Base-by-base conservation (phyloP, 2,888 invertebrate genomes). In the Diarsia mendica region DNA sequence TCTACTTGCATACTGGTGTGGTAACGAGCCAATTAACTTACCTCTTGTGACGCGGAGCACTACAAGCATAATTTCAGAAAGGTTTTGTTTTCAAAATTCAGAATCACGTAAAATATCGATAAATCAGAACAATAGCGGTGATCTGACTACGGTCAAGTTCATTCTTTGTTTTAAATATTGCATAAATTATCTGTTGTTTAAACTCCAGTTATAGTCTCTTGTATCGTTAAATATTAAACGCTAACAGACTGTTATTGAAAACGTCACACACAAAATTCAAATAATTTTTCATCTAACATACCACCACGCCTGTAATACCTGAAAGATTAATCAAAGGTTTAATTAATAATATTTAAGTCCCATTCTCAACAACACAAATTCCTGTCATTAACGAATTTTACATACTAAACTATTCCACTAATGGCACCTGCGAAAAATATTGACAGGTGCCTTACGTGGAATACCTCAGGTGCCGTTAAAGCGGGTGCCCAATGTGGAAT, bases 51-150 rank as follows among this genome's bases (percentile, higher is more conserved):
- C n/a, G n/a, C n/a, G n/a, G n/a, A n/a, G n/a, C n/a, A n/a, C n/a
- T n/a, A n/a, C n/a, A n/a, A n/a, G n/a, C n/a, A 49, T 20, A 23
- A 58, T 49, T 49, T n/a, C 1, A 39, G 4, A 46, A 46, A 8
- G 11, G 33, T 48, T 39, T 39, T 1, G 15, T 23, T n/a, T n/a
- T 23, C 15, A 2, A 48, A 23, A 55, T 49, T 71, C 4, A 58
- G 44, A 69, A 4, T 23, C n/a, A 48, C 53, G 51, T 55, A 48
- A 70, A 75, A 39, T 70, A 53, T 78, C 68, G 23, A 53, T 46
- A 46, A 51, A 67, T 77, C 3, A 11, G 18, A 66, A 46, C 33
- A 72, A 55, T 23, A 15, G 44, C 28, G n/a, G 6, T 23, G 3
- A 18, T 48, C 15, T 48, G 46, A 46, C 20, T 33, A 58, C 33